Base-by-base conservation (phyloP, 2,797 vertebrate species). In the Morelia viridis region DNA sequence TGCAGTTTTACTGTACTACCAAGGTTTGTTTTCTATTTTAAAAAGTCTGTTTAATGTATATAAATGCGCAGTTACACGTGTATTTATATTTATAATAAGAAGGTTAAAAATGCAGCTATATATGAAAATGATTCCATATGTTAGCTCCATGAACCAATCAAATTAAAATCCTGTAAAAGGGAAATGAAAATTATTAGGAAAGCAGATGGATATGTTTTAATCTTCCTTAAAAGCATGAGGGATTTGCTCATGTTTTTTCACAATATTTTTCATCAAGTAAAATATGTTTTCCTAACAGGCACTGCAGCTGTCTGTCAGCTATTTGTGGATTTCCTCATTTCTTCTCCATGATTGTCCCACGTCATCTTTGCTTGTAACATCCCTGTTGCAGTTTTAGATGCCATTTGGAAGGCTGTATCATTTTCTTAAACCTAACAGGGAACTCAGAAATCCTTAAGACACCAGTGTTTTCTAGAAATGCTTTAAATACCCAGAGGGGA, bases 121-220 rank as follows among this genome's bases (percentile, higher is more conserved):
- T 86, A 92, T 22, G 94, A 94, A 65, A 3, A 50, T 19, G 89
- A 11, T 56, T 64, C 87, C 86, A 87, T 90, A 85, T 9, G 65
- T 65, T 0, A 84, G 35, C 35, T 61, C 80, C 8, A 31, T 62
- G 89, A 91, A 88, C 93, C 17, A 95, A 94, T 94, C 91, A 95
- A n/a, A 93, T 61, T 85, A 88, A 89, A 93, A 90, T 46, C 61
- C 84, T 46, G 46, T 0, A 0, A 94, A 95, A 96, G 93, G 95
- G 87, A 96, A 94, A 90, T 76, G 93, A 94, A 94, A 96, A 96
- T 94, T 95, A 95, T 86, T 85, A 95, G 93, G 94, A 96, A 96
- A 95, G 22, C 95, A 95, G 95, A 95, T 96, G 96, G 96, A 88
- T 94, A 90, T 91, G 89, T 91, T 91, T 31, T 96, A 97, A 96